Percentiles rank a stretch among this genome's conserved stretches.
Conservation (phyloP, 2,113 vertebrate genomes). For the Periophthalmus modestus region DNA sequence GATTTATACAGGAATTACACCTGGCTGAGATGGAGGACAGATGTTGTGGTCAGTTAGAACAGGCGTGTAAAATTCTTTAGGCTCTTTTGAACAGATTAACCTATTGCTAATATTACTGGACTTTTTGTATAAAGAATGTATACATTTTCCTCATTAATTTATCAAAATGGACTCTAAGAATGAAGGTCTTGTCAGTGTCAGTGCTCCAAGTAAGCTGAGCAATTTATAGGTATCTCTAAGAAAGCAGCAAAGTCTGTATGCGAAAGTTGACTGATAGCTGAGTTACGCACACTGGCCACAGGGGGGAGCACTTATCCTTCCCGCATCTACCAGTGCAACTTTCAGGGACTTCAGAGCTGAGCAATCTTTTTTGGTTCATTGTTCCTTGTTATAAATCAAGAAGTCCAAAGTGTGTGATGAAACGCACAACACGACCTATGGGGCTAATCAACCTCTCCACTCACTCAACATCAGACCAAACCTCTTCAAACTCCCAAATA, state of each 20-base stretch:
- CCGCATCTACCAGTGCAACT: conserved; percentile 41
- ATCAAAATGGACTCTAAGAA: background rate
- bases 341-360: conserved; percentile 43
- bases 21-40: conserved; percentile 68
- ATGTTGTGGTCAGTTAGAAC: conserved; percentile 60
- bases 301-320: conserved; percentile 82
- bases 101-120: too few relatives aligned
- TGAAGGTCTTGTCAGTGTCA: background rate
- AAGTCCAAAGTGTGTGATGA: conserved; percentile 52
- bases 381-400: conserved; percentile 66
- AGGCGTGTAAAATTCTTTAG: conserved; percentile 13
- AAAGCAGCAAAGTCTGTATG: background rate
- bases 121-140: too few relatives aligned
- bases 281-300: conserved; percentile 62
- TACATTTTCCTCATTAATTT: background rate
- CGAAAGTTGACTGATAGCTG: conserved; percentile 10
- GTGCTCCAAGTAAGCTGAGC: too few relatives aligned
- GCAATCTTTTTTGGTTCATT: conserved; percentile 67
- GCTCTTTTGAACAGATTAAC: too few relatives aligned
- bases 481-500: conserved; percentile 21
- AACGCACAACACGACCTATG: conserved; percentile 40
- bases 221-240: background rate
- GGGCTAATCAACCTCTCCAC: conserved; percentile 52
- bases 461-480: conserved; percentile 19
- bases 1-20: conserved; percentile 54